Evolutionary conservation across 2,113 vertebrate species (phyloP), one percentile per base, ranked within the genome.

Genomic region (Formicarius rufipectus): DNA sequence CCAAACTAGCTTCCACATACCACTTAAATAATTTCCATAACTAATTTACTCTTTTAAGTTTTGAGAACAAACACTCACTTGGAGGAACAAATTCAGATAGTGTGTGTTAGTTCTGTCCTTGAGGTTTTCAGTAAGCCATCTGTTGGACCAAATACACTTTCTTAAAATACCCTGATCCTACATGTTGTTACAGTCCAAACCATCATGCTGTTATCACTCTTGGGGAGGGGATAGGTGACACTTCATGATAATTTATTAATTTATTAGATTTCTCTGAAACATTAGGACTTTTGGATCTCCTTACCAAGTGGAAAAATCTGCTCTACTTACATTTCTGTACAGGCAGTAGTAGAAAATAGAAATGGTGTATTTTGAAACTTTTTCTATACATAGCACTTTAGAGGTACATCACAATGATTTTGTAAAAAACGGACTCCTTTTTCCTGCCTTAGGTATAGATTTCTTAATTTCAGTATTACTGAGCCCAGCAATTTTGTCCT

Each of bases 221-320:
- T 88, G 58, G 64, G 59, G 93, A 82, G 62, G 47, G 88, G 49
- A 75, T n/a, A 68, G 76, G 78, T 79, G 39, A 56, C 39, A 58
- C 49, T 97, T 95, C 75, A 21, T 42, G 37, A 62, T 91, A 89
- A 93, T 94, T 87, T 96, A 93, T 94, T 91, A 91, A 88, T 68
- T 68, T 60, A 96, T 96, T 93, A 87, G 35, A 96, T 84, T 83
- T n/a, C 47, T 93, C 55, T 76, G 50, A 77, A 94, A 72, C 53
- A 87, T 58, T 58, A 53, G 60, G 21, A 90, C 64, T 85, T 88
- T 14, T 23, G 31, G 58, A 75, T 85, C 44, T 31, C 42, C 37
- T 50, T 45, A 60, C 22, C 15, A 76, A 82, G 67, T 7, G 2
- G 5, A 64, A 53, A 67, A 66, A 58, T 17, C 28, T 71, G 44